Conservation (phyloP, 2,113 vertebrate genomes). For the Australoheros scitulus region DNA sequence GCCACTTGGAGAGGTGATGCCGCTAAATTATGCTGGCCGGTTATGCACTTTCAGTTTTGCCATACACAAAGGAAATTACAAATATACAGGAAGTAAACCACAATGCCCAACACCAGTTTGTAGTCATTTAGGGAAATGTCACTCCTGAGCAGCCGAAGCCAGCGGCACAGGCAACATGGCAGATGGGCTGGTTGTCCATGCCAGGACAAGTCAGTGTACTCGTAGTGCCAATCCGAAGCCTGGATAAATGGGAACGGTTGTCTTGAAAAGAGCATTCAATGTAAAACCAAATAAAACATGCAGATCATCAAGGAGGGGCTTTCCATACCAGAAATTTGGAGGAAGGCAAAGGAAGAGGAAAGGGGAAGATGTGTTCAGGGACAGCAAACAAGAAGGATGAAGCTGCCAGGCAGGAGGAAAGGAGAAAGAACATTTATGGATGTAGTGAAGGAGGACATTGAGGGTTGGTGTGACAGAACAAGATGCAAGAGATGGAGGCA, state of each 20-base stretch:
- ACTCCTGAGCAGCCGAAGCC: slow-evolving; percentile 13
- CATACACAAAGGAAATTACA: slow-evolving; percentile 32
- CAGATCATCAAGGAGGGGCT: neutral
- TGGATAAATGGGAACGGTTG: neutral
- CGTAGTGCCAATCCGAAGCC: neutral
- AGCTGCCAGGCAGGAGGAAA: too few species aligned
- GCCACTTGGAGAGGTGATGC: slow-evolving; percentile 18
- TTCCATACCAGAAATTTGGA: neutral
- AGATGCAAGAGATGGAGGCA: neutral
- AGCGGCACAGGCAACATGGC: neutral
- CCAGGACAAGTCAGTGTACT: slow-evolving; percentile 6
- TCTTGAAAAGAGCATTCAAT: neutral
- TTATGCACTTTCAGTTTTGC: slow-evolving; percentile 12
- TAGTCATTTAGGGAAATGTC: slow-evolving; percentile 49
- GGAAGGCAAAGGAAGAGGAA: neutral
- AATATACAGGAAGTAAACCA: slow-evolving; percentile 4
- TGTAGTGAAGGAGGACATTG: neutral
- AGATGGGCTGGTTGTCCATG: neutral
- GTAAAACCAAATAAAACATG: neutral
- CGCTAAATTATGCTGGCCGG: slow-evolving; percentile 6
- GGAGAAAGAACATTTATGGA: neutral
- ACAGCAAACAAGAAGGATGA: too few species aligned
- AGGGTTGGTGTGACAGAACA: neutral
- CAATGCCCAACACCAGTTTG: slow-evolving; percentile 24
- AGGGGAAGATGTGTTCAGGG: neutral